Evolutionary conservation across 53 echinoderm and acorn worm genomes (phyloP).

Genomic region (Holothuria scabra): DNA sequence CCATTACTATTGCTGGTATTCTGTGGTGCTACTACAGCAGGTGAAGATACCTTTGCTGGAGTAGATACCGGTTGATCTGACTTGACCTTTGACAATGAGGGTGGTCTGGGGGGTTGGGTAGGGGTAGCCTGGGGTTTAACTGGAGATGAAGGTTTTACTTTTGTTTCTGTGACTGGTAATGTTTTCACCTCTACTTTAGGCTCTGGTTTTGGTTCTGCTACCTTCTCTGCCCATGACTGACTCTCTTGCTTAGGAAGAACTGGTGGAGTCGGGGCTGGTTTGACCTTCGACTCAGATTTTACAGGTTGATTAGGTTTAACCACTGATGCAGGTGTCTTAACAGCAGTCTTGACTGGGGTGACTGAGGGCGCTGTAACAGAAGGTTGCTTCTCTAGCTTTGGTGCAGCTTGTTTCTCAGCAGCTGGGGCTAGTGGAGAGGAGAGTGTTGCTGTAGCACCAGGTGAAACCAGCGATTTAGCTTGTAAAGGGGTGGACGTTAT

Average conservation of each 20-base stretch:
- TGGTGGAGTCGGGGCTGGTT: conserved; percentile 10
- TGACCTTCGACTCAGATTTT: not conserved
- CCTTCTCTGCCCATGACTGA: conserved; percentile 5
- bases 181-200: conserved; percentile 2
- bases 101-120: conserved; percentile 32
- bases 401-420: not conserved
- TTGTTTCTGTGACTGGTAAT: conserved; percentile 49
- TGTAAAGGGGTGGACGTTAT: conserved; percentile 2
- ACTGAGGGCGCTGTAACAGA: not conserved
- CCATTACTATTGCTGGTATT: conserved; percentile 16
- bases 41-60: not conserved
- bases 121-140: conserved; percentile 38
- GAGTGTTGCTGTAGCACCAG: conserved; percentile 19
- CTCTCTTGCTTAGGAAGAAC: not conserved
- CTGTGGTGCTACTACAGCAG: not conserved
- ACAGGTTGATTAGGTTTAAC: not conserved
- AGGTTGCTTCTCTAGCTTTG: conserved; percentile 11
- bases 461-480: conserved; percentile 16
- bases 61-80: conserved; percentile 15
- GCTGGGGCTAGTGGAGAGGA: not conserved
- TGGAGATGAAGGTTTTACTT: conserved; percentile 48
- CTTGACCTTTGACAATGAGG: conserved; percentile 24
- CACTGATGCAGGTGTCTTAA: not conserved
- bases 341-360: not conserved
- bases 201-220: conserved; percentile 12